Percentiles rank a stretch among this genome's conserved stretches.
These are phyloP conservation scores for Ctenosaura bakeri DNA, from an alignment of 2,797 vertebrate genomes.

Conservation along the genomic window DNA sequence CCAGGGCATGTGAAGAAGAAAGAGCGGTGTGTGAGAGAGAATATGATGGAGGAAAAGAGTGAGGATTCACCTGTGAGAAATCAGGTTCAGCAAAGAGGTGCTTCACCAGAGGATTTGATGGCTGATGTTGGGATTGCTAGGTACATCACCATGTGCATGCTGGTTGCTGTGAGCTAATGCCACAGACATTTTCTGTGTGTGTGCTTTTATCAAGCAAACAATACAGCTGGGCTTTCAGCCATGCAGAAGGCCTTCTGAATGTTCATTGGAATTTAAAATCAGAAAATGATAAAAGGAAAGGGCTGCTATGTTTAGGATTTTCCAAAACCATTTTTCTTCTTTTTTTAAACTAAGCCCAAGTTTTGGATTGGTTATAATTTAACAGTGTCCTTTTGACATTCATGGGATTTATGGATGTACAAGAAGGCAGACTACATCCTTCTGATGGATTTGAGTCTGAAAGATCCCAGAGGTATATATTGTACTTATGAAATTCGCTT, in stretches of 20 bases:
- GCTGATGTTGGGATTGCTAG: neutral
- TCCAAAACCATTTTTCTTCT: conserved; percentile 23
- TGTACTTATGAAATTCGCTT: conserved; percentile 75
- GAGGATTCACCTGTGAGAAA: neutral
- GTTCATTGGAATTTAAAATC: conserved; percentile 43
- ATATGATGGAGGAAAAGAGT: neutral
- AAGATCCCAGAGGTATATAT: conserved; percentile 75
- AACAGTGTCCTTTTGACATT: conserved; percentile 78
- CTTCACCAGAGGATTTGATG: neutral
- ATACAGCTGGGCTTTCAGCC: conserved; percentile 27
- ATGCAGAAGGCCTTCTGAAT: conserved; percentile 32
- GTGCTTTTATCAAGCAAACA: conserved; percentile 33
- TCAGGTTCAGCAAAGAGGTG: conserved; percentile 14
- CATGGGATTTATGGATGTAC: conserved; percentile 71
- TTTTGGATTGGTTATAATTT: conserved; percentile 64
- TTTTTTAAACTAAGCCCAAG: conserved; percentile 56
- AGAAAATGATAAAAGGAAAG: conserved; percentile 55
- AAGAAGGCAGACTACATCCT: conserved; percentile 69
- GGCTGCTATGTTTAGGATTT: conserved; percentile 59
- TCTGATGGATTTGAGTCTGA: conserved; percentile 72
- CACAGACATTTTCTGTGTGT: conserved; percentile 27
- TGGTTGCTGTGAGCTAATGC: conserved; percentile 15
- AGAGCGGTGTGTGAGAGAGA: neutral
- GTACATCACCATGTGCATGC: conserved; percentile 18
- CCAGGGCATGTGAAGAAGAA: neutral